Base-by-base conservation (phyloP, 2,113 vertebrate genomes). In the Dasyornis broadbenti region DNA sequence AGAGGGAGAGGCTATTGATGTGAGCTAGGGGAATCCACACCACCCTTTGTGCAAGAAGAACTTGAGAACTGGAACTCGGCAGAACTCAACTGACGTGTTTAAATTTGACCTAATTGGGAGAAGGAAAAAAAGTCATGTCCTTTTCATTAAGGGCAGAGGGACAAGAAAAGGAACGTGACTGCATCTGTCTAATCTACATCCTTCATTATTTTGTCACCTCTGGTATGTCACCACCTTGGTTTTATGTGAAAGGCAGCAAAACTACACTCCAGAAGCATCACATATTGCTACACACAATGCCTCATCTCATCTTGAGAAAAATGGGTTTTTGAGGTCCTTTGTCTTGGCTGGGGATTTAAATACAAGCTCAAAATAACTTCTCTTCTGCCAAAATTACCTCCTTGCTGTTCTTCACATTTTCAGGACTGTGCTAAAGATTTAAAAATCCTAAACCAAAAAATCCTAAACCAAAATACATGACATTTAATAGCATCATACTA, bases 211-310 rank as follows among this genome's bases (percentile, higher is more conserved):
- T 68, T 89, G 8, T 44, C 40, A 66, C 17, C 22, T 64, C 13
- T n/a, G 6, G 3, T 76, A 45, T 19, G 24, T 59, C 10, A 50
- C 6, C 28, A 22, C 23, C 44, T 44, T 57, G 4, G 2, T 44
- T 80, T 80, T 28, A 47, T 4, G 3, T 54, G 24, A 63, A 61
- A 82, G 31, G 47, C 17, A 52, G 60, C 40, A 86, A 76, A 93
- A 61, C 19, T 50, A 53, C 40, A 45, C 7, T 40, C 19, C 60
- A 60, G 71, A 40, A 78, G 7, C 23, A 64, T 30, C 64, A 39
- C 0, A 0, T 50, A 26, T 37, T 72, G 18, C 42, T 35, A 52
- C 28, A 18, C n/a, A 26, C 5, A 22, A 28, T 33, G 7, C 7
- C 15, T 77, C 18, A 50, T 39, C 35, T 31, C 35, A 60, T 39